Base-by-base conservation (phyloP, 2,113 vertebrate genomes). In the Helogale parvula region DNA sequence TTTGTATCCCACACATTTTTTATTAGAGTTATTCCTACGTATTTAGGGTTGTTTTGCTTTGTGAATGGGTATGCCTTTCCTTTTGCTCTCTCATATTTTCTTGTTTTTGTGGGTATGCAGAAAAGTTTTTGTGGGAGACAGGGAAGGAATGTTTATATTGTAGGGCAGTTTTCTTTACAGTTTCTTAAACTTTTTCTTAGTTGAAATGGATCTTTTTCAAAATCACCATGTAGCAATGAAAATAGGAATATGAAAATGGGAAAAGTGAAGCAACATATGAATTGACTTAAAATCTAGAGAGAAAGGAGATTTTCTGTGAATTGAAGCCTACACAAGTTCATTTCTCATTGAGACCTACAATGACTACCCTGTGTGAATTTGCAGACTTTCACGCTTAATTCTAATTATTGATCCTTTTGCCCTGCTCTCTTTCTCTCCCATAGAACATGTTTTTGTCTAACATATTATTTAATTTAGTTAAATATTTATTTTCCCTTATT, bases 171-270 rank as follows among this genome's bases (percentile, higher is more conserved):
- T 84, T 93, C 74, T 92, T 85, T 65, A 71, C 9, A 27, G 41
- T 77, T 77, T 52, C 45, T 54, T 10, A 15, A 88, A n/a, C 66
- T 88, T 95, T 52, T 71, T 85, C 31, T 87, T 88, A 54, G 14
- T 71, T 90, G 47, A 94, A 94, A 87, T 74, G 19, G 29, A 83
- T 66, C 47, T 79, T 80, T 97, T 81, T 92, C 25, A 74, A 84
- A 68, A 95, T 93, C 27, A 86, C 23, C 3, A 9, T 21, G 35
- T 69, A 69, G 35, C 29, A 57, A 25, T 94, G 72, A 81, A 82
- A 79, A 66, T 38, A 79, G 29, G 60, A 69, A 12, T 57, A 82
- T 31, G 47, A 80, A 90, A 77, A 35, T 85, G 47, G 52, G 57
- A 96, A 88, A 80, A 38, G 17, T 72, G 76, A 60, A 76, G 25